phyloP scores from a whole-genome alignment of 1,140 invertebrate genomes.

The Zaprionus ghesquierei region DNA sequence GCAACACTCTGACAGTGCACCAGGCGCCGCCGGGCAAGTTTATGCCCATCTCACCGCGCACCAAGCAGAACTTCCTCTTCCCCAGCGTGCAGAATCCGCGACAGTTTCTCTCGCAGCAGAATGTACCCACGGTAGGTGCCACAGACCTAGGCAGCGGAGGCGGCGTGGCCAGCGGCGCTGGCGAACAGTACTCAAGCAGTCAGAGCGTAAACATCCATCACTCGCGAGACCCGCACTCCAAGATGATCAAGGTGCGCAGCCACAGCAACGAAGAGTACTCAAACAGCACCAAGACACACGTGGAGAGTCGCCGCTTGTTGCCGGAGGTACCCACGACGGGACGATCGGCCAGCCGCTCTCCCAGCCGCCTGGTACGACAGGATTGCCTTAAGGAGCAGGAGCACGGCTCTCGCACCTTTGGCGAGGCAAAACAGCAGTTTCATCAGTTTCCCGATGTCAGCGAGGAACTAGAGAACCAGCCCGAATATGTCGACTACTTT shows the following conservation, averaged over 20 bases:
- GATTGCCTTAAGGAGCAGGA: conserved; percentile 79
- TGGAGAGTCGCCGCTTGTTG: conserved; percentile 69
- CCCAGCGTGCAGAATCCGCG: conserved; percentile 77
- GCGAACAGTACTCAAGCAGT: conserved; percentile 81
- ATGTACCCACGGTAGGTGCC: conserved; percentile 71
- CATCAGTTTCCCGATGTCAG: conserved; percentile 75
- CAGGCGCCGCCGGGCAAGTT: conserved; percentile 70
- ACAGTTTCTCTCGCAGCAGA: conserved; percentile 79
- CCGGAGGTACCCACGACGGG: conserved; percentile 76
- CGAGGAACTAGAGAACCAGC: conserved; percentile 66
- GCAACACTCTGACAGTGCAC: conserved; percentile 75
- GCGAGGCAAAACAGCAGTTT: conserved; percentile 81
- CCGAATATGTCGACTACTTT: conserved; percentile 78
- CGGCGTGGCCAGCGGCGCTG: conserved; percentile 55
- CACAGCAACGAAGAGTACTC: conserved; percentile 82
- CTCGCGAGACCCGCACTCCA: conserved; percentile 68
- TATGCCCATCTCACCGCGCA: conserved; percentile 78
- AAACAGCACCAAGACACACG: conserved; percentile 58
- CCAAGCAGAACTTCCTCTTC: conserved; percentile 82
- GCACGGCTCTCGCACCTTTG: conserved; percentile 65
- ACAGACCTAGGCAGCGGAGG: conserved; percentile 55
- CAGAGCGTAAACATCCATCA: conserved; percentile 82
- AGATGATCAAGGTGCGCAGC: conserved; percentile 83
- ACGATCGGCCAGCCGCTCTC: conserved; percentile 61
- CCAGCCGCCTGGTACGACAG: conserved; percentile 77